These are phyloP conservation scores for Reticulitermes speratus DNA, from an alignment of 1,140 invertebrate species.

Conservation along the genomic window DNA sequence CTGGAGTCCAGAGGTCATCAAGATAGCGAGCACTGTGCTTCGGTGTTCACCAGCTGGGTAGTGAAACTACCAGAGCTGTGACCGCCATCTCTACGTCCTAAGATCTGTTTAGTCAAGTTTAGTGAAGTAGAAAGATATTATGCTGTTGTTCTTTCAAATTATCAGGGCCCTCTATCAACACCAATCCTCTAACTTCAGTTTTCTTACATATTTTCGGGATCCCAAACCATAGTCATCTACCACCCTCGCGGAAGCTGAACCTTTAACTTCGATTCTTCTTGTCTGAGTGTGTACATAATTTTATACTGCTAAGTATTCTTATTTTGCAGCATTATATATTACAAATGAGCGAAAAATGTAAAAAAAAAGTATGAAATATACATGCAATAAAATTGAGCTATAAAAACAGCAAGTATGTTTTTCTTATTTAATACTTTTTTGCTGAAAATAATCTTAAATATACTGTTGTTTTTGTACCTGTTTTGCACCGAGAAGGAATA, in stretches of 20 bases:
- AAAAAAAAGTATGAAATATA: neutral
- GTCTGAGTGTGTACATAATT: neutral
- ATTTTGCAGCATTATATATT: conserved; percentile 14
- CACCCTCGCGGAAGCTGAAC: neutral
- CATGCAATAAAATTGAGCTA: neutral
- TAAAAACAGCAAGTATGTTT: neutral
- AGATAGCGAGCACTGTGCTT: neutral
- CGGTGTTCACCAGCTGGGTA: neutral
- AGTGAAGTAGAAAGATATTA: too few species aligned
- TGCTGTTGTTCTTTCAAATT: neutral
- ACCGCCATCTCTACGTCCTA: neutral
- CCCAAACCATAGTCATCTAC: neutral
- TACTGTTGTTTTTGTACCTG: too few species aligned
- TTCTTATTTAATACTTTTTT: neutral
- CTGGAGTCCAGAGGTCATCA: neutral
- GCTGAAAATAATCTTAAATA: too few species aligned
- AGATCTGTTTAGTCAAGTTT: neutral
- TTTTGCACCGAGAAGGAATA: too few species aligned
- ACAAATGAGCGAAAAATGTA: neutral
- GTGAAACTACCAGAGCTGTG: neutral
- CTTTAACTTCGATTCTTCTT: neutral
- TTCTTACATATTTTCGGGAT: neutral
- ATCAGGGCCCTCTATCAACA: neutral
- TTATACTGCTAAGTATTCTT: neutral
- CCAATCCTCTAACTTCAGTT: neutral